Evolutionary conservation across 2,888 invertebrate genomes (phyloP), one percentile per base, ranked within the genome.

Genomic region (Oligia fasciuncula): DNA sequence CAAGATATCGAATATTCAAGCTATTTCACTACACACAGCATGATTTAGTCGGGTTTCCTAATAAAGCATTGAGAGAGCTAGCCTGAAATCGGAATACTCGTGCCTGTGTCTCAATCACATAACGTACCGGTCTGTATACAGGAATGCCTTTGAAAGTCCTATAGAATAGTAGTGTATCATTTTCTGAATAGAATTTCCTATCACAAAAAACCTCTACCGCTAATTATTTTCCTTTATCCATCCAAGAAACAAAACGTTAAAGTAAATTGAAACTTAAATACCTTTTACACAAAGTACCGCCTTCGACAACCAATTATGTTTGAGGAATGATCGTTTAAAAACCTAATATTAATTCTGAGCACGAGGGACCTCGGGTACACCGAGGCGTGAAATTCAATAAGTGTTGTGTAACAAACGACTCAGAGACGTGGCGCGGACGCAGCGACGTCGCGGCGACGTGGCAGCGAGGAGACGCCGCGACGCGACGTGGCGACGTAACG

Each of bases 311-410:
- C 85, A 89, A 89, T 89, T 85, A 87, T 79, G 81, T 85, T 80
- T 74, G 79, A 84, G 65, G 60, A 85, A 79, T 78, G 83, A 86
- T 89, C 89, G 85, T 85, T 90, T 86, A 87, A 86, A 85, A 86
- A 85, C 83, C 86, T 88, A 83, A 91, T 93, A 91, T 91, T 91
- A 92, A 93, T 94, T 94, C 93, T 77, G 89, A 85, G 83, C 93
- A 93, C 93, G 93, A 83, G 77, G 85, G 85, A 86, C 89, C 88
- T 85, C 85, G 86, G 88, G 87, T 89, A 89, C 88, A 91, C 85
- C 91, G 91, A 91, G 89, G 92, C 93, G 92, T 92, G 91, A 93
- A 94, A 94, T 94, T 94, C 93, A 94, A 94, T 94, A 93, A 94
- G 92, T 93, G 90, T 92, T 92, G 91, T 92, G 91, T 91, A 91